Base-by-base conservation (phyloP, 1,140 invertebrate genomes). In the Meloidogyne floridensis region DNA sequence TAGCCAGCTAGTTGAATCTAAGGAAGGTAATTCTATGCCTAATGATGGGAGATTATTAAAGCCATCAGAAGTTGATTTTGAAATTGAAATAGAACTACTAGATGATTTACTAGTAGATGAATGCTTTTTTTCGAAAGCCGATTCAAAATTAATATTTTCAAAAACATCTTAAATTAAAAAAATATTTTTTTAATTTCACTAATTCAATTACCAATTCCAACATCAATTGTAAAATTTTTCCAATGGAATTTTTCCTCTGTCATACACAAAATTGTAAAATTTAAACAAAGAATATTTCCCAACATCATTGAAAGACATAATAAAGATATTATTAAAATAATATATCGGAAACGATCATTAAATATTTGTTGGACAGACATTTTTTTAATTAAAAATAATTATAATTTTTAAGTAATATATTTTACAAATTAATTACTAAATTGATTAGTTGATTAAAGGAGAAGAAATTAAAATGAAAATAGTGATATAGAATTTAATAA, bases 1-100 rank as follows among this genome's bases (percentile, higher is more conserved):
- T 80, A 11, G 70, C 81, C 43, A 88, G 71, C 85, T 87, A 86
- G 59, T 88, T 86, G 76, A 88, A 88, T 8, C 85, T 87, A 51
- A 81, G 75, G 8, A 65, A 56, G 15, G 77, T 65, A 47, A 82
- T 69, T 75, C 81, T 42, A 69, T 51, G n/a, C 53, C 72, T 7
- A 7, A n/a, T 53, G 15, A 53, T 15, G 72, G 72, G 15, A 53
- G 5, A 74, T 54, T 32, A 32, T 32, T 47, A 54, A 74, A 51
- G 2, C 11, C 18, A 47, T 74, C 54, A 32, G 18, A 15, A 56
- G 71, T 9, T 69, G 54, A 56, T 69, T 53, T 43, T 32, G 77
- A 32, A 77, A 65, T 56, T 56, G 74, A 43, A 13, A 72, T 71
- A n/a, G 42, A 32, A 32, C 32, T 32, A 32, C 32, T 32, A 32